These are phyloP conservation scores for Gymnodraco acuticeps DNA, from an alignment of 2,797 vertebrate genomes.

Conservation along the genomic window DNA sequence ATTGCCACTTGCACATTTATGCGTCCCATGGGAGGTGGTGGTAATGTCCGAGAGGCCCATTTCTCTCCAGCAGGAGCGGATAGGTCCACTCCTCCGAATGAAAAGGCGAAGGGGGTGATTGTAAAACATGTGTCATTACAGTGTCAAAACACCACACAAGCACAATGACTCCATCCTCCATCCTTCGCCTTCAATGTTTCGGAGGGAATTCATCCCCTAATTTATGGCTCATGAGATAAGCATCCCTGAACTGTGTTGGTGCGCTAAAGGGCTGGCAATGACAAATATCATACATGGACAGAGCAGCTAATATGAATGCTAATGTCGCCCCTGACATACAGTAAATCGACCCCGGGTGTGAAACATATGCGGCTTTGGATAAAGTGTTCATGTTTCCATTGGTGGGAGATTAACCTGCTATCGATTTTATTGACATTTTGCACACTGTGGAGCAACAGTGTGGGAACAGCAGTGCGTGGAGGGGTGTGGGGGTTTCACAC, in stretches of 20 bases:
- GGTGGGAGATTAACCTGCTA: conserved; percentile 81
- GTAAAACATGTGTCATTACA: conserved; percentile 85
- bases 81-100: conserved; percentile 84
- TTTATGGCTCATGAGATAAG: conserved; percentile 86
- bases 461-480: conserved; percentile 50
- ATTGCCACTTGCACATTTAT: conserved; percentile 77
- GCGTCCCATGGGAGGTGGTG: conserved; percentile 77
- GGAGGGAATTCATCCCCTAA: conserved; percentile 80
- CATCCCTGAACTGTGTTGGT: conserved; percentile 79
- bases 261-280: conserved; percentile 79
- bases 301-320: conserved; percentile 82
- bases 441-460: conserved; percentile 56
- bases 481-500: conserved; percentile 19
- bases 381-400: conserved; percentile 83
- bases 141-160: conserved; percentile 82
- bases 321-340: conserved; percentile 83
- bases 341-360: conserved; percentile 82
- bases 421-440: conserved; percentile 84
- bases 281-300: conserved; percentile 80
- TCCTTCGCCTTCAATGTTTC: conserved; percentile 76
- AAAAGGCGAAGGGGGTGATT: conserved; percentile 81
- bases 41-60: conserved; percentile 84
- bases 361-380: conserved; percentile 82
- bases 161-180: conserved; percentile 85
- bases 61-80: conserved; percentile 79